phyloP scores from a whole-genome alignment of 1,140 invertebrate species.

The Metopolophium dirhodum region DNA sequence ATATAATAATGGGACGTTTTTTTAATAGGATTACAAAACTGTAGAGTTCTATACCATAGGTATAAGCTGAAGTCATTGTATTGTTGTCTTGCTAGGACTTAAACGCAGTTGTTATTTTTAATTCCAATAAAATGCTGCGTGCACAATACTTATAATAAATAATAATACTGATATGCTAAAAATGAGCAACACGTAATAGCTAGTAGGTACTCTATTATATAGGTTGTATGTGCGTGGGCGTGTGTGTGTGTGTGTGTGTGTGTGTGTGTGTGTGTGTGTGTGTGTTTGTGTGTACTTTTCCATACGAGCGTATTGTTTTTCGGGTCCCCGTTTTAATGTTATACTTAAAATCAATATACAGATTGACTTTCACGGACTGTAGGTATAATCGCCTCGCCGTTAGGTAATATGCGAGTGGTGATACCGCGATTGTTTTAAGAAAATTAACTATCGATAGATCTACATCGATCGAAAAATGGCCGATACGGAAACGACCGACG shows the following conservation, averaged over 20 bases:
- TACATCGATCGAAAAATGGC: slow-evolving; percentile 34
- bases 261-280: too few relatives aligned
- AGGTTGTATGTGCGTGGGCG: background rate
- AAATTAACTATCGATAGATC: slow-evolving; percentile 28
- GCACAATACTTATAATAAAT: background rate
- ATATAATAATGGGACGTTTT: background rate
- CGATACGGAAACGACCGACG: slow-evolving; percentile 49
- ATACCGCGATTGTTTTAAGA: slow-evolving; percentile 24
- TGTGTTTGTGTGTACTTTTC: background rate
- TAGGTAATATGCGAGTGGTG: background rate
- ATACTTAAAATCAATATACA: background rate
- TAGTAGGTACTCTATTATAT: background rate
- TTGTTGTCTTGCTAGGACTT: background rate
- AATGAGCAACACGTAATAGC: background rate
- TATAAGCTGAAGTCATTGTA: background rate
- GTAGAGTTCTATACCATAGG: background rate
- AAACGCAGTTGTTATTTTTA: background rate
- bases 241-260: too few relatives aligned
- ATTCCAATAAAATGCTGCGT: background rate
- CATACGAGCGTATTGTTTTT: background rate
- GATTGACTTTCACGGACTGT: slow-evolving; percentile 13
- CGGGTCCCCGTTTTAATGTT: background rate
- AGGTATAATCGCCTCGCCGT: background rate
- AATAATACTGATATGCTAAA: slow-evolving; percentile 2
- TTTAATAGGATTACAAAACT: background rate